A percentile compares a stretch with the other conserved stretches of the same genome.
phyloP scores from a whole-genome alignment of 2,888 invertebrate genomes.

The Maniola hyperantus region DNA sequence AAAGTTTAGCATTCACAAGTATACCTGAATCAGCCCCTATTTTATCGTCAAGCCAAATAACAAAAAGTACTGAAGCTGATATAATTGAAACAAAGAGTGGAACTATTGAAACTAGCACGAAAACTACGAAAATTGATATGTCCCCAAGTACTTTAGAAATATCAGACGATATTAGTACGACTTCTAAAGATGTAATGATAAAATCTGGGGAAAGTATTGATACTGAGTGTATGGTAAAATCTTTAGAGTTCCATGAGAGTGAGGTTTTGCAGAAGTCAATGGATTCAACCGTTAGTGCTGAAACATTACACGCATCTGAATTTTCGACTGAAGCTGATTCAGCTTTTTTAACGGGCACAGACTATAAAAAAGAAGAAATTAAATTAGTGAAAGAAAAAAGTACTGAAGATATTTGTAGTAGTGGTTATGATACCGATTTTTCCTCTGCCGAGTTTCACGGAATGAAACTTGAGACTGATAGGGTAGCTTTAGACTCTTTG shows the following conservation, averaged over 20 bases:
- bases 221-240: constrained; percentile 78
- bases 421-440: constrained; percentile 85
- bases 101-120: constrained; percentile 53
- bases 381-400: constrained; percentile 78
- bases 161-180: constrained; percentile 70
- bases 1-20: constrained; percentile 21
- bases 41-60: constrained; percentile 50
- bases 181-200: constrained; percentile 76
- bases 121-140: constrained; percentile 65
- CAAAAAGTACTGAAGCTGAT: constrained; percentile 59
- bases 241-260: constrained; percentile 77
- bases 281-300: constrained; percentile 78
- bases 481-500: constrained; percentile 76
- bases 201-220: constrained; percentile 79
- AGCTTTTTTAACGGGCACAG: constrained; percentile 74
- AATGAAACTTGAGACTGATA: constrained; percentile 78
- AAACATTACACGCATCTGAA: constrained; percentile 78
- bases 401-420: constrained; percentile 86
- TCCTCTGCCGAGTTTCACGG: constrained; percentile 84
- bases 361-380: constrained; percentile 71
- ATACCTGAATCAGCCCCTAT: constrained; percentile 36
- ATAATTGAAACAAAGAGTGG: constrained; percentile 56
- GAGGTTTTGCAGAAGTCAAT: constrained; percentile 79
- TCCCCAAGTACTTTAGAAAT: constrained; percentile 69
- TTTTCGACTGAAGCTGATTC: constrained; percentile 80